Conservation (phyloP, 2,888 invertebrate genomes). For the Clusia tigrina region DNA sequence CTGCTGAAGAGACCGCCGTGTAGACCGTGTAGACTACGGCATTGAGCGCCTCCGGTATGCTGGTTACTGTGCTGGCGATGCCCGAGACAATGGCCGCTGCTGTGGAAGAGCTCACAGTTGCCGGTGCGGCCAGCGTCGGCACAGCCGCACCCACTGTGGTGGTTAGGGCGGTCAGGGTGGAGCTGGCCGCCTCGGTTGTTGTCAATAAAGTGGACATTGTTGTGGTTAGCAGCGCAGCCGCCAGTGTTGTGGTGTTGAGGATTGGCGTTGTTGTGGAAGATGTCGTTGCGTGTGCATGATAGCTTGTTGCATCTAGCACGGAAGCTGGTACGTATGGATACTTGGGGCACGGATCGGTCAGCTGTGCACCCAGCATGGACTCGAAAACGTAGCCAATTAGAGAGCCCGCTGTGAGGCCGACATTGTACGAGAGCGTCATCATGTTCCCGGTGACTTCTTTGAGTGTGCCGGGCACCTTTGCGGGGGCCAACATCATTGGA, state of each 20-base stretch:
- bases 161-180: conserved; percentile 31
- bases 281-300: conserved; percentile 35
- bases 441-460: conserved; percentile 93
- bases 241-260: conserved; percentile 56
- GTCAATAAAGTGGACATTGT: conserved; percentile 40
- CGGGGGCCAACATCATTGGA: conserved; percentile 91
- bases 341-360: conserved; percentile 65
- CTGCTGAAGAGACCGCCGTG: conserved; percentile 46
- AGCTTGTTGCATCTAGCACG: conserved; percentile 43
- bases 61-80: conserved; percentile 44
- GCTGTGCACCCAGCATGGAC: conserved; percentile 69
- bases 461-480: conserved; percentile 83
- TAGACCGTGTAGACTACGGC: conserved; percentile 53
- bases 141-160: conserved; percentile 31
- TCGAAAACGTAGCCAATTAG: conserved; percentile 83
- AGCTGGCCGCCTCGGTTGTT: conserved; percentile 29
- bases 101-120: conserved; percentile 49
- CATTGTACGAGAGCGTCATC: conserved; percentile 91
- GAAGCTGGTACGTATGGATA: conserved; percentile 55
- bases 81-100: conserved; percentile 47
- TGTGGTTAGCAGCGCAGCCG: conserved; percentile 42
- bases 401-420: conserved; percentile 85
- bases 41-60: conserved; percentile 50
- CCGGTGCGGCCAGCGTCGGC: conserved; percentile 27
- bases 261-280: conserved; percentile 30